These are phyloP conservation scores for Neopipo cinnamomea DNA, from an alignment of 2,113 vertebrate species.

Conservation along the genomic window DNA sequence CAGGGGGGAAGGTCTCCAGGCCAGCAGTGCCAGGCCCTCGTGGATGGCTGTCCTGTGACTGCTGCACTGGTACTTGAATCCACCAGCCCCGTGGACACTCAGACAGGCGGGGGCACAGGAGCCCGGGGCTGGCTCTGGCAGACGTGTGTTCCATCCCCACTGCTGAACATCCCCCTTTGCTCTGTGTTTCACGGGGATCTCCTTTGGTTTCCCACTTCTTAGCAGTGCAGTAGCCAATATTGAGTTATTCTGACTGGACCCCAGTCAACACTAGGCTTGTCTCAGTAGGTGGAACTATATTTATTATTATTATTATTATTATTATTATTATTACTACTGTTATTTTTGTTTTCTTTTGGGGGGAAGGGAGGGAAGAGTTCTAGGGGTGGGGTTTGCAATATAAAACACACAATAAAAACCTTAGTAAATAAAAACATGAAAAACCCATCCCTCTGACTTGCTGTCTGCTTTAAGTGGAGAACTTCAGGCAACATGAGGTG, in stretches of 20 bases:
- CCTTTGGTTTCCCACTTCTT: constrained; percentile 36
- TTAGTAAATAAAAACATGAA: constrained; percentile 62
- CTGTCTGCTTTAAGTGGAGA: not conserved
- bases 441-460: constrained; percentile 4
- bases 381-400: constrained; percentile 64
- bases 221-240: constrained; percentile 50
- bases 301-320: constrained; percentile 9
- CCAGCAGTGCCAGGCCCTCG: not conserved
- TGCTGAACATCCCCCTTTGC: not conserved
- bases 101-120: not conserved
- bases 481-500: not conserved
- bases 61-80: not conserved
- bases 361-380: constrained; percentile 33
- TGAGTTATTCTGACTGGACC: constrained; percentile 42
- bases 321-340: not conserved
- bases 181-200: not conserved
- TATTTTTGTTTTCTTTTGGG: constrained; percentile 7
- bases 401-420: constrained; percentile 68
- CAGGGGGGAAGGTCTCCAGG: not conserved
- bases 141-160: not conserved
- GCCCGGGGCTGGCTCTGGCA: not conserved
- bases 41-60: not conserved
- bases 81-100: not conserved
- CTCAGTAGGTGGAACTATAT: constrained; percentile 54
- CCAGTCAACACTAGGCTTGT: constrained; percentile 60